Base-by-base conservation (phyloP, 2,797 vertebrate genomes). In the Hirundo rustica region DNA sequence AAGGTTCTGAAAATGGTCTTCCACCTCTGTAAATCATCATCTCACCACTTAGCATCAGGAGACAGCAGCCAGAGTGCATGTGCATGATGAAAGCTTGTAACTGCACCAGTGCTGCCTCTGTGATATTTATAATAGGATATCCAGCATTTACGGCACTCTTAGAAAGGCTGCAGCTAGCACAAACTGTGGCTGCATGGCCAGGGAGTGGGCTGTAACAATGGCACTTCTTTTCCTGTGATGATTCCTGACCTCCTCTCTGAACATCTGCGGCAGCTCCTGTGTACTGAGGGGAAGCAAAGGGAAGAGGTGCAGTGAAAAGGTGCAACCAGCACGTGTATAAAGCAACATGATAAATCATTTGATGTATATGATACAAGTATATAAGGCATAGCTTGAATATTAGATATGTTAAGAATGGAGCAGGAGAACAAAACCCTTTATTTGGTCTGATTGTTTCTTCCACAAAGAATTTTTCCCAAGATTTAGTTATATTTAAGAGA, bases 201-300 rank as follows among this genome's bases (percentile, higher is more conserved):
- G 42, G 10, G 29, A 80, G 42, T 2, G 27, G 18, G n/a, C 34
- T 83, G 6, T 7, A 47, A 38, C 12, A 42, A 26, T 10, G 32
- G 42, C 54, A 32, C 16, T 54, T 47, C 38, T 29, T 68, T 77
- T 61, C 53, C 53, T 85, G 3, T 5, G 29, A 14, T 11, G 30
- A 57, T 45, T 87, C 34, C 70, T 36, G 54, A 60, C 15, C 6
- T 58, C 23, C 34, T 53, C 38, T 79, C 76, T 88, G 38, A 65
- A 75, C 0, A 0, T 6, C n/a, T 40, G 5, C 10, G 58, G 42
- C 27, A 85, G 44, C 3, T 65, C 14, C 54, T 36, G 3, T 1
- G 13, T 26, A 45, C 19, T 61, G 48, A 68, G 61, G 16, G 19
- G 73, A 48, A 88, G 30, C 36, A 86, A 83, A 80, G 13, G 22